These are phyloP conservation scores for Petrocephalus schoutedeni DNA, from an alignment of 2,797 vertebrate genomes.

Conservation along the genomic window DNA sequence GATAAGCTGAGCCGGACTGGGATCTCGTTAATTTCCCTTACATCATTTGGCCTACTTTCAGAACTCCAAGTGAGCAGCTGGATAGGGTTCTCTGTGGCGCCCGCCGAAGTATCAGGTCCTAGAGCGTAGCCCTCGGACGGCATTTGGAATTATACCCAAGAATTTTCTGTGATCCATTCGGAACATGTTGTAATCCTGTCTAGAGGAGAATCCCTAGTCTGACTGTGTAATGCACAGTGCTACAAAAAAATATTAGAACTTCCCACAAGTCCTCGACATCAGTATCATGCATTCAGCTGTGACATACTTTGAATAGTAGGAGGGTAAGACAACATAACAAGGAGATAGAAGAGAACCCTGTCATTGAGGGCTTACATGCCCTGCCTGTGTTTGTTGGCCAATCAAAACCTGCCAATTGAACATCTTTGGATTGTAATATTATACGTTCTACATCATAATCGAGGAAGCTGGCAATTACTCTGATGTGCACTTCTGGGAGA, in stretches of 20 bases:
- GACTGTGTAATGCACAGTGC: background rate
- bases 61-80: background rate
- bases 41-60: background rate
- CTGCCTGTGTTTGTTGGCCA: conserved; percentile 27
- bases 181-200: background rate
- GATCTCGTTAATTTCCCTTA: background rate
- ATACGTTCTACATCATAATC: conserved; percentile 46
- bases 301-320: background rate
- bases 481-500: conserved; percentile 46
- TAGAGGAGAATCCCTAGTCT: conserved; percentile 11
- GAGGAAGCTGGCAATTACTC: conserved; percentile 41
- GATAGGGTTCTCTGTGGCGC: background rate
- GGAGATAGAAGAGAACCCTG: background rate
- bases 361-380: conserved; percentile 26
- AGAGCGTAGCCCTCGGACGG: background rate
- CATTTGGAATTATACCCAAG: conserved; percentile 3
- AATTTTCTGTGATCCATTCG: conserved; percentile 7
- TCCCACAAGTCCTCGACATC: background rate
- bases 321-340: background rate
- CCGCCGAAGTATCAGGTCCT: background rate
- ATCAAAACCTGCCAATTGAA: conserved; percentile 37
- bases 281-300: background rate
- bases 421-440: conserved; percentile 42
- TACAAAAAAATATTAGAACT: conserved; percentile 6
- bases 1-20: background rate